A percentile compares a stretch with the other conserved stretches of the same genome.
phyloP scores from a whole-genome alignment of 2,797 vertebrate genomes.

The Tiaroga cobitis region DNA sequence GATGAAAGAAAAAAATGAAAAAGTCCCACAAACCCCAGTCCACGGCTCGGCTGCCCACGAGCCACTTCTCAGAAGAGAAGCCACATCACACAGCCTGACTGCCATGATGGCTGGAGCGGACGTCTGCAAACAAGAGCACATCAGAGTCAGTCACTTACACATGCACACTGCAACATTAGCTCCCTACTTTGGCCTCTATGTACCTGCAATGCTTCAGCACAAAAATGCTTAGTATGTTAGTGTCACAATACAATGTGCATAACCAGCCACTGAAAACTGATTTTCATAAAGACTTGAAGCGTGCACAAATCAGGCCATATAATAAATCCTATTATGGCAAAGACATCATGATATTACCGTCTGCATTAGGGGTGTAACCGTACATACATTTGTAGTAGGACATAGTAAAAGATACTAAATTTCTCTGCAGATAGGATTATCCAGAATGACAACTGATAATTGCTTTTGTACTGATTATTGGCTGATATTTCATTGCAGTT shows the following conservation, averaged over 20 bases:
- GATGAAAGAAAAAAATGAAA: conserved; percentile 71
- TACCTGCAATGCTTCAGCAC: neutral
- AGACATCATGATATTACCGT: too few relatives aligned
- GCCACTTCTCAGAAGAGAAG: conserved; percentile 99
- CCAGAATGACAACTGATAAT: too few relatives aligned
- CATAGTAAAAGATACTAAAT: too few relatives aligned
- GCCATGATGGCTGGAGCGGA: conserved; percentile 82
- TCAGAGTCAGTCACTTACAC: conserved; percentile 31
- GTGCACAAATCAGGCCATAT: too few relatives aligned
- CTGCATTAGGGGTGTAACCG: too few relatives aligned
- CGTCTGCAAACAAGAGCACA: conserved; percentile 60
- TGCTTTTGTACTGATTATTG: too few relatives aligned
- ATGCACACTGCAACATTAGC: neutral
- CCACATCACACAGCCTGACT: conserved; percentile 99
- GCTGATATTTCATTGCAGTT: too few relatives aligned
- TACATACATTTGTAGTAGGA: too few relatives aligned
- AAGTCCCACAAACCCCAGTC: conserved; percentile 99
- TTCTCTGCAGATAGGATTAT: too few relatives aligned
- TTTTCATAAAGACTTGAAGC: neutral
- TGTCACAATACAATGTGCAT: neutral
- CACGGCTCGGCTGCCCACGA: conserved; percentile 99
- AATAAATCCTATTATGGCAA: too few relatives aligned
- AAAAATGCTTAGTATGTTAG: neutral
- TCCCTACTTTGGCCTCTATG: neutral
- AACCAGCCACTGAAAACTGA: neutral